Conservation (phyloP, 2,113 vertebrate genomes). For the Sterrhoptilus dennistouni region DNA sequence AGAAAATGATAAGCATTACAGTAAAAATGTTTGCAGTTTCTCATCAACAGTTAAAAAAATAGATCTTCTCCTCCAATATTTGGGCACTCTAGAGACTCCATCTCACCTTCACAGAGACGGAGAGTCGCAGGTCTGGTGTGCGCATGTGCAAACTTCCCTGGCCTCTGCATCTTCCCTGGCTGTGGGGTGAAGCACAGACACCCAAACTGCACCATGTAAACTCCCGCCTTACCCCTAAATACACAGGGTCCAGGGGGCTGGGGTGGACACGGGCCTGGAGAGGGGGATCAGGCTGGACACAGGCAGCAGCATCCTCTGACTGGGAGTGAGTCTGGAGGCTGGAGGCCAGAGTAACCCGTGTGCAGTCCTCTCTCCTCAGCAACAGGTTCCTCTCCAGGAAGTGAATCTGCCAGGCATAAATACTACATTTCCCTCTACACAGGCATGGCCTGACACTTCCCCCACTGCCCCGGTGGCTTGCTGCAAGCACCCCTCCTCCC, state of each 20-base stretch:
- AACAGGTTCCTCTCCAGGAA: neutral
- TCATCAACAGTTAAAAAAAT: neutral
- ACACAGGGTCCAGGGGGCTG: neutral
- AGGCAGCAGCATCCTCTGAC: neutral
- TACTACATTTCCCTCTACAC: fast-evolving
- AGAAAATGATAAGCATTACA: fast-evolving
- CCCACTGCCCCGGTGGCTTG: fast-evolving
- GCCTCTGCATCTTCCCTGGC: fast-evolving
- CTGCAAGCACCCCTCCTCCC: neutral
- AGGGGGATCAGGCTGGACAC: neutral
- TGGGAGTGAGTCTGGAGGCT: neutral
- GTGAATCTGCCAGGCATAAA: neutral
- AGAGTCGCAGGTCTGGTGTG: neutral
- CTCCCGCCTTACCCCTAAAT: neutral
- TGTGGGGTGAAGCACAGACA: neutral
- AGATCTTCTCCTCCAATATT: neutral
- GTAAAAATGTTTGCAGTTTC: neutral
- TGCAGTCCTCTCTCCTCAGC: neutral
- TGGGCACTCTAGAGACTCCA: neutral
- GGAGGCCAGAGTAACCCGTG: fast-evolving
- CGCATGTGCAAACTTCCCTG: neutral
- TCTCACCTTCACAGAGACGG: neutral
- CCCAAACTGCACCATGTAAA: neutral
- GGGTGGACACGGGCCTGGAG: neutral
- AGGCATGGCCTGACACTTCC: neutral